Percentiles rank a stretch among this genome's conserved stretches.
Conservation (phyloP, 2,113 vertebrate genomes). For the Cygnus atratus region DNA sequence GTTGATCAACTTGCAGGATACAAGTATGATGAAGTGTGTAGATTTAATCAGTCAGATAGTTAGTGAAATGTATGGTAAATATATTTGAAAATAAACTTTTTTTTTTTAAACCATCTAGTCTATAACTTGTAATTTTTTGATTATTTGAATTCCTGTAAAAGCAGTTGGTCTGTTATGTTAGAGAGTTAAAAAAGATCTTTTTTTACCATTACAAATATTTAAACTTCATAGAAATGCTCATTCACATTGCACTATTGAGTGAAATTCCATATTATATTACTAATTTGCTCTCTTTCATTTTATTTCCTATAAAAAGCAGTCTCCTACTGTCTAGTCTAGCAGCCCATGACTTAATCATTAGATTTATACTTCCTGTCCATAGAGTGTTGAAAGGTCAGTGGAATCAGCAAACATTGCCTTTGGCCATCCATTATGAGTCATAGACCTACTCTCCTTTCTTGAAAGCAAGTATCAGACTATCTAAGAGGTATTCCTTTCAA, state of each 20-base stretch:
- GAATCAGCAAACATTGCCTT: constrained; percentile 67
- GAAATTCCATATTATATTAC: not conserved
- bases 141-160: not conserved
- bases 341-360: constrained; percentile 45
- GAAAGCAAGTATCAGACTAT: constrained; percentile 50
- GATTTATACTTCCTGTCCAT: constrained; percentile 54
- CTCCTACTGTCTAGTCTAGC: constrained; percentile 8
- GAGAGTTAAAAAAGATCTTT: not conserved
- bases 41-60: not conserved
- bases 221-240: not conserved
- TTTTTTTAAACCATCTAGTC: not conserved
- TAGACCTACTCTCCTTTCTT: constrained; percentile 45
- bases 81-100: not conserved
- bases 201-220: constrained; percentile 30
- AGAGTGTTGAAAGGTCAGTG: constrained; percentile 59
- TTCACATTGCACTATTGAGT: constrained; percentile 5
- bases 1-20: not conserved
- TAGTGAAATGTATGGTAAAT: not conserved
- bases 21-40: not conserved
- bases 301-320: constrained; percentile 20
- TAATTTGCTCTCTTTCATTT: constrained; percentile 25
- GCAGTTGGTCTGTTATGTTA: not conserved
- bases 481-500: constrained; percentile 58
- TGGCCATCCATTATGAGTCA: constrained; percentile 65
- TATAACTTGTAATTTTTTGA: not conserved